Base-by-base conservation (phyloP, 2,797 vertebrate genomes). In the Caiman crocodilus region DNA sequence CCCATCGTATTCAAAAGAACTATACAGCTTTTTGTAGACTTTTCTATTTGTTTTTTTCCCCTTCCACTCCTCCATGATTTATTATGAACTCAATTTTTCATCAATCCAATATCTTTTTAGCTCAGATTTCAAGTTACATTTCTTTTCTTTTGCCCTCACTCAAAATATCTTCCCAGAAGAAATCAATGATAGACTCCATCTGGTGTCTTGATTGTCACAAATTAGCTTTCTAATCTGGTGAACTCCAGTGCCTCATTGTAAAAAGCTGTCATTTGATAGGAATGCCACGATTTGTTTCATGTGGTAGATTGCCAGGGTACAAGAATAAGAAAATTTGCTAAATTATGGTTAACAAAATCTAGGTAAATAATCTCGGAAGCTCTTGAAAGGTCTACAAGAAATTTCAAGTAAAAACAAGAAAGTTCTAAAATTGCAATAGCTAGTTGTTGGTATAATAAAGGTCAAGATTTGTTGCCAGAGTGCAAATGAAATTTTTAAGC, bases 381-480 rank as follows among this genome's bases (percentile, higher is more conserved):
- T 91, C 93, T 90, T 67, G 56, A 84, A 91, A 83, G 42, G 69
- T 69, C 32, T 89, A 73, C 57, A 71, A 78, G 25, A 17, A 90
- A 60, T 69, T 83, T 21, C 25, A 92, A 88, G 10, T 42, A 61
- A 90, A 91, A 90, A 88, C 64, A 83, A 73, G 21, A 87, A 75
- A 61, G 23, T 59, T 88, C 28, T 91, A 61, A 94, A 90, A 82
- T 5, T 69, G 56, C 71, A 85, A 90, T 50, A 89, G 84, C 0
- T 6, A 84, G 91, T 91, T 79, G 76, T 75, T 67, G 12, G 63
- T 82, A 25, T n/a, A 86, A 58, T 32, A 89, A 90, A 87, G 59
- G 12, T 92, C 74, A 94, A 50, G 28, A 55, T 94, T 83, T 86
- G 76, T 81, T 93, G 42, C 30, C 76, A 74, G 78, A 93, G 16